These are phyloP conservation scores for Suncus etruscus DNA, from an alignment of 2,113 vertebrate species.

Conservation along the genomic window DNA sequence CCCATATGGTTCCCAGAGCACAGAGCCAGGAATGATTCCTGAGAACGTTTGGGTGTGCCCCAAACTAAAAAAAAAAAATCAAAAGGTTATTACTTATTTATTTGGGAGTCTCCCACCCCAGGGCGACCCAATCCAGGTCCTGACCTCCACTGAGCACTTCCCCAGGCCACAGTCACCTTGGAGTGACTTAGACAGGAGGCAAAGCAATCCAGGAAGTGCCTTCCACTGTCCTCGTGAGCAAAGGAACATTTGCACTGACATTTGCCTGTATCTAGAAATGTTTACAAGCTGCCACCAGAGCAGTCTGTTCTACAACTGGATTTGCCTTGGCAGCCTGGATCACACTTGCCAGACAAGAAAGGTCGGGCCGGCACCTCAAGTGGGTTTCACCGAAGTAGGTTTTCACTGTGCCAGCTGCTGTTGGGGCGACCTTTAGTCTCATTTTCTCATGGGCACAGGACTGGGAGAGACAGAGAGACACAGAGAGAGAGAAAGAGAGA, in stretches of 20 bases:
- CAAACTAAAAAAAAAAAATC: too few species aligned
- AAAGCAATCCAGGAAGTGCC: not conserved
- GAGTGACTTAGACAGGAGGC: not conserved
- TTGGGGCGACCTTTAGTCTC: not conserved
- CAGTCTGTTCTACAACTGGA: accelerated
- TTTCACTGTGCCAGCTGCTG: not conserved
- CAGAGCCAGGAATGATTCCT: too few species aligned
- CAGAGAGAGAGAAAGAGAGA: too few species aligned
- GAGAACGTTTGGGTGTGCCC: too few species aligned
- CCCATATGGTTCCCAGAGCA: too few species aligned
- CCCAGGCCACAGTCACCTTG: not conserved
- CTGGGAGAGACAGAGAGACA: not conserved
- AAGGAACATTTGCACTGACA: not conserved
- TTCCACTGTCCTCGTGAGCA: not conserved
- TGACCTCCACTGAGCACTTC: not conserved
- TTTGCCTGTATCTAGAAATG: conserved; percentile 24
- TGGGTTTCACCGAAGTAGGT: not conserved
- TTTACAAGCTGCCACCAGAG: not conserved
- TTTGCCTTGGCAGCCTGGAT: not conserved
- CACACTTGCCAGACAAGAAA: not conserved
- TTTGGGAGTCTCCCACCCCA: too few species aligned
- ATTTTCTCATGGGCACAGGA: not conserved
- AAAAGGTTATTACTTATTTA: too few species aligned
- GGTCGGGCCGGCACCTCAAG: too few species aligned
- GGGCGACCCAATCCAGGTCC: not conserved